A percentile compares a stretch with the other conserved stretches of the same genome.
phyloP scores from a whole-genome alignment of 2,797 vertebrate species.

The Nyctibius grandis region DNA sequence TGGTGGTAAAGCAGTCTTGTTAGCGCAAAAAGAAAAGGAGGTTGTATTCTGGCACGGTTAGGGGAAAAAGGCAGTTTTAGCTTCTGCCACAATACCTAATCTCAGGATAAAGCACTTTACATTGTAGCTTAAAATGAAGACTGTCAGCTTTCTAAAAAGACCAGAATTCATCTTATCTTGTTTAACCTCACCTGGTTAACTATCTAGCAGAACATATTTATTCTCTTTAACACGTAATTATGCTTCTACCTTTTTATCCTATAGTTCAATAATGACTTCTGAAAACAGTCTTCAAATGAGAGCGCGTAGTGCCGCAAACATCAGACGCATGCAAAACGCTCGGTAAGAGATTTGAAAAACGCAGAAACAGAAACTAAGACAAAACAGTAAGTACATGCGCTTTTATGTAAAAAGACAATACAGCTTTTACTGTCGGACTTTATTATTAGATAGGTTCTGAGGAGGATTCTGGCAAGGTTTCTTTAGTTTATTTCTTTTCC shows the following conservation, averaged over 20 bases:
- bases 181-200: conserved; percentile 82
- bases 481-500: neutral
- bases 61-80: conserved; percentile 81
- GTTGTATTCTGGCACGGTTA: conserved; percentile 83
- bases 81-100: conserved; percentile 83
- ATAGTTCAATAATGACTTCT: conserved; percentile 43
- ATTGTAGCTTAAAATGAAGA: conserved; percentile 82
- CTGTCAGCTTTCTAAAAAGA: conserved; percentile 80
- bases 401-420: conserved; percentile 26
- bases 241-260: conserved; percentile 52
- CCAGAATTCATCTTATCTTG: conserved; percentile 77
- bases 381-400: neutral
- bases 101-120: conserved; percentile 80
- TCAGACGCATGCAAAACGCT: neutral
- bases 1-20: conserved; percentile 89
- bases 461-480: conserved; percentile 12
- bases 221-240: conserved; percentile 64
- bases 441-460: neutral
- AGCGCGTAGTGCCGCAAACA: neutral
- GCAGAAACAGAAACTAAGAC: conserved; percentile 22
- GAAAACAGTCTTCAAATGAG: conserved; percentile 38
- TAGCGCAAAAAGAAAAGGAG: conserved; percentile 86
- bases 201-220: conserved; percentile 64
- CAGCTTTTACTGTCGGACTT: conserved; percentile 19
- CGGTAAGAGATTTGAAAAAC: conserved; percentile 22